Percentiles rank a stretch among this genome's conserved stretches.
Evolutionary conservation across 1,140 invertebrate species (phyloP).

Genomic region (Sitobion miscanthi): DNA sequence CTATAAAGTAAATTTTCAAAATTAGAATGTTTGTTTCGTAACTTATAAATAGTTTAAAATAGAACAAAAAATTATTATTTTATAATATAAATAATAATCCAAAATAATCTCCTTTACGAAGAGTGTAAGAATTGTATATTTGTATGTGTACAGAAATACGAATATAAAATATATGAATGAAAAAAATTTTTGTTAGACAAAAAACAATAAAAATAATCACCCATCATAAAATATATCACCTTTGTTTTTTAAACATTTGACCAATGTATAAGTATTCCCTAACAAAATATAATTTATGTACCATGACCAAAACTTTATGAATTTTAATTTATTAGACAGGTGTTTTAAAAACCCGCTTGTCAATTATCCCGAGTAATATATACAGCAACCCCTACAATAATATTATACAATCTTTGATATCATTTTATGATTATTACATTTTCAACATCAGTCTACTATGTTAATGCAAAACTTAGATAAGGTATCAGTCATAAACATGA

Average conservation of each 20-base stretch:
- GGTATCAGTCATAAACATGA: neutral
- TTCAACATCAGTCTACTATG: neutral
- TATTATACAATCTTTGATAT: neutral
- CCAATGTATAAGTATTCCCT: neutral
- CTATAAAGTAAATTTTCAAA: no score
- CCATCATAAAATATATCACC: neutral
- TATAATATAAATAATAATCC: no score
- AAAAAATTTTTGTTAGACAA: neutral
- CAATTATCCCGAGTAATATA: conserved; percentile 14
- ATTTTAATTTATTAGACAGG: conserved; percentile 48
- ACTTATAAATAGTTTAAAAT: no score
- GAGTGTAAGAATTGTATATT: no score
- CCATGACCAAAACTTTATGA: conserved; percentile 34
- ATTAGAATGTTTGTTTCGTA: no score
- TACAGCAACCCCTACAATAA: neutral
- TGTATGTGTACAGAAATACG: neutral
- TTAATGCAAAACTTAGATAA: neutral
- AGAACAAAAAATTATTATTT: no score
- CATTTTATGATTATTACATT: conserved; percentile 7
- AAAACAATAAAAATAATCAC: neutral
- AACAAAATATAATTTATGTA: conserved; percentile 34
- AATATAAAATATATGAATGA: neutral
- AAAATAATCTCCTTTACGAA: no score
- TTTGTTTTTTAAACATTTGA: neutral
- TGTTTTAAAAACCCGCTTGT: conserved; percentile 18